A percentile compares a stretch with the other conserved stretches of the same genome.
phyloP scores from a whole-genome alignment of 2,113 vertebrate genomes.

The Azemiops feae region DNA sequence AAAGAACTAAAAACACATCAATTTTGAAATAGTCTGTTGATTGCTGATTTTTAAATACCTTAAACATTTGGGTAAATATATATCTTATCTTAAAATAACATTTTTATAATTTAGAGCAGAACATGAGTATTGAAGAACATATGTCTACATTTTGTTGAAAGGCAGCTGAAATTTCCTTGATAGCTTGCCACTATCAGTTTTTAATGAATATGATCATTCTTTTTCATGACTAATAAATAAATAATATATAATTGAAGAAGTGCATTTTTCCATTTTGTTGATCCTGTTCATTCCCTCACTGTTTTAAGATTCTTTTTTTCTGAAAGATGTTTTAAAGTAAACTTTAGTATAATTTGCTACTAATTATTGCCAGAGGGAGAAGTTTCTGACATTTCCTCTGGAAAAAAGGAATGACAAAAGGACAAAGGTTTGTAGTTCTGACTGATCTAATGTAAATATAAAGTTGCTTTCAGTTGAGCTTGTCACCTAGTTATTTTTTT shows the following conservation, averaged over 20 bases:
- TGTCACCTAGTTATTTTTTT: neutral
- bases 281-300: neutral
- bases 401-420: neutral
- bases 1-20: conserved; percentile 9
- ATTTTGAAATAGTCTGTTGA: conserved; percentile 27
- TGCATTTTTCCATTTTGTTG: neutral
- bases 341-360: neutral
- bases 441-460: neutral
- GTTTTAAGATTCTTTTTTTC: neutral
- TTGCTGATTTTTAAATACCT: neutral
- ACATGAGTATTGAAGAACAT: neutral
- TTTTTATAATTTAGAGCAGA: neutral
- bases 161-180: neutral
- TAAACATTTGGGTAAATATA: neutral
- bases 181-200: neutral
- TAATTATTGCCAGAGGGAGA: neutral
- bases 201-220: neutral
- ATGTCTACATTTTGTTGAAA: neutral
- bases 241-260: neutral
- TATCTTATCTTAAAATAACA: conserved; percentile 17
- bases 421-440: neutral
- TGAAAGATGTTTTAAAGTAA: neutral
- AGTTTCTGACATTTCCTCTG: neutral
- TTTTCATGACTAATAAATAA: neutral
- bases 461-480: neutral